Percentiles rank a stretch among this genome's conserved stretches.
phyloP scores from a whole-genome alignment of 2,113 vertebrate species.

The Pomatorhinus ruficollis region DNA sequence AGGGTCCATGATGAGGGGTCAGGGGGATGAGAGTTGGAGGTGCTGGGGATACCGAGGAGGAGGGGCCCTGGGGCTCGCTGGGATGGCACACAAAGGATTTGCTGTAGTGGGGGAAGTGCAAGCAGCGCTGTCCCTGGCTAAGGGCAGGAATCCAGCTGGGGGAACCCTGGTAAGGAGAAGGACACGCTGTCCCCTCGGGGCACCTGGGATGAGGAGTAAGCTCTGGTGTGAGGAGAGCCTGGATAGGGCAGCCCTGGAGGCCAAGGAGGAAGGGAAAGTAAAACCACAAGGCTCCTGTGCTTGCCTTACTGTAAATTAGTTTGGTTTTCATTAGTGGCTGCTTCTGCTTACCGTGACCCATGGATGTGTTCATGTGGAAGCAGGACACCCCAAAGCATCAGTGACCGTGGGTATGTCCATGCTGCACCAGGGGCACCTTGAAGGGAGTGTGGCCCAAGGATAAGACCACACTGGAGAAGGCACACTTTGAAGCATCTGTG shows the following conservation, averaged over 20 bases:
- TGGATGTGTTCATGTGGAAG: background rate
- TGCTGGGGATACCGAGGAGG: background rate
- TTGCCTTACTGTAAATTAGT: background rate
- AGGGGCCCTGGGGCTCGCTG: background rate
- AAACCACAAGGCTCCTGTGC: background rate
- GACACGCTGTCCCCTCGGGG: background rate
- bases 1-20: background rate
- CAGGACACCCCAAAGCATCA: background rate
- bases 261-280: background rate
- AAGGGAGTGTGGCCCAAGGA: background rate
- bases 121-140: background rate
- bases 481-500: background rate
- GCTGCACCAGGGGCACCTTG: background rate
- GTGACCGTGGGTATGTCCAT: fast-evolving
- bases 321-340: background rate
- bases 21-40: background rate
- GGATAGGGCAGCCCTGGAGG: background rate
- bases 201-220: background rate
- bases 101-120: background rate
- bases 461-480: fast-evolving
- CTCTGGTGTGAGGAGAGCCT: background rate
- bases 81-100: background rate
- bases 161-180: background rate
- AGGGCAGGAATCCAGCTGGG: background rate
- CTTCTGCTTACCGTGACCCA: background rate